Evolutionary conservation across 2,797 vertebrate species (phyloP), one percentile per base, ranked within the genome.

Genomic region (Cryptoblepharus egeriae): DNA sequence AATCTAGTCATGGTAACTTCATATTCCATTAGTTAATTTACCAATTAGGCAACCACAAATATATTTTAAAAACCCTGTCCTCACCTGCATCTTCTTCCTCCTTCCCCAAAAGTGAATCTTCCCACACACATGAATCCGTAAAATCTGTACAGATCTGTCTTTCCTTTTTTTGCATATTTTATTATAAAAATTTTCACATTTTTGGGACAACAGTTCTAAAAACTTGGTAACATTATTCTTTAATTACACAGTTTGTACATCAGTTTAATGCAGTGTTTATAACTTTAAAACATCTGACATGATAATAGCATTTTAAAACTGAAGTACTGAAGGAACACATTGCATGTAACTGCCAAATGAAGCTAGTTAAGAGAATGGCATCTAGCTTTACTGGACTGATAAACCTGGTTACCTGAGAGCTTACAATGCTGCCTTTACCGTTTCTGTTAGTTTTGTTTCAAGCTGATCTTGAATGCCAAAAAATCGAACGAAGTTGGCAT

Each of bases 381-480:
- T 73, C n/a, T 71, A 32, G 49, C 28, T 65, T 24, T 67, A 42
- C n/a, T 32, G 22, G 16, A 26, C 37, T 49, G 42, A 16, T 67
- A 24, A 58, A 26, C 32, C 30, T 12, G 67, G 22, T 42, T 35
- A 55, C 52, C 12, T 55, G 60, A 24, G 16, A 55, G 24, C 20
- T 28, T 7, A 6, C 32, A 37, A 55, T 8, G 55, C n/a, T 26
- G 26, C 18, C 49, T 80, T 10, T 32, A 55, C 37, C 18, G 35
- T 39, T 18, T n/a, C 24, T 0, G 2, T 82, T 28, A 86, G 20
- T 67, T 52, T 52, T 52, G 49, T 52, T 52, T 52, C 49, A 87
- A 83, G 42, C 30, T 55, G 58, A 75, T 37, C 77, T 65, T 42
- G 49, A 85, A 69, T 60, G 18, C 65, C 72, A 81, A 82, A 76